Evolutionary conservation across 2,113 vertebrate genomes (phyloP), one percentile per base, ranked within the genome.

Genomic region (Chaenocephalus aceratus): DNA sequence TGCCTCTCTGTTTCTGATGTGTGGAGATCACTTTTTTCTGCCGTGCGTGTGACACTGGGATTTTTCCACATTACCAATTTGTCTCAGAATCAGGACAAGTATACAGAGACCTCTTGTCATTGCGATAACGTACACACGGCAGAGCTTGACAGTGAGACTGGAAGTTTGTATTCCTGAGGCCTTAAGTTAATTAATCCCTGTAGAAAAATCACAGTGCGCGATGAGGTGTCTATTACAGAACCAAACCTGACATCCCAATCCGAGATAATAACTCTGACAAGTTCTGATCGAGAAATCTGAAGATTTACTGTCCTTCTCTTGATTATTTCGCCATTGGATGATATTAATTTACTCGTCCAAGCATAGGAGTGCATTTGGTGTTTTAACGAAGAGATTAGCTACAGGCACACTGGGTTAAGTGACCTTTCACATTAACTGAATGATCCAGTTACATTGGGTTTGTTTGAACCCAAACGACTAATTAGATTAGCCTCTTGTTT

Each of bases 341-440:
- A 64, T 56, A 67, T 82, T 86, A 75, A 88, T 80, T 52, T 72
- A 90, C 77, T 88, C 34, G 44, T 89, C 80, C 75, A 46, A 83
- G 71, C 75, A 74, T 75, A 82, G 23, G 57, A 76, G 78, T 80
- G 72, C 75, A 64, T 92, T 86, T 88, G 77, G 72, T 75, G 80
- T 91, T 86, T 70, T 81, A 88, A 85, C 70, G 65, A 79, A 58
- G 72, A 79, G 73, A 87, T 83, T 80, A 53, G 91, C 92, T 88
- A 18, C 69, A 87, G 92, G 94, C 92, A 10, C 68, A 62, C 36
- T 85, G 91, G 88, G 92, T 93, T 90, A 93, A 94, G 85, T 95
- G 94, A 93, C 93, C 95, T 95, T 94, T 94, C 77, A 90, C 90
- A 92, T 93, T 91, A 92, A 87, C 85, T 90, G 90, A 91, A 91